A percentile compares a stretch with the other conserved stretches of the same genome.
phyloP scores from a whole-genome alignment of 30 jellyfish, hydroid and myxozoan species.

The Catostylus mosaicus region DNA sequence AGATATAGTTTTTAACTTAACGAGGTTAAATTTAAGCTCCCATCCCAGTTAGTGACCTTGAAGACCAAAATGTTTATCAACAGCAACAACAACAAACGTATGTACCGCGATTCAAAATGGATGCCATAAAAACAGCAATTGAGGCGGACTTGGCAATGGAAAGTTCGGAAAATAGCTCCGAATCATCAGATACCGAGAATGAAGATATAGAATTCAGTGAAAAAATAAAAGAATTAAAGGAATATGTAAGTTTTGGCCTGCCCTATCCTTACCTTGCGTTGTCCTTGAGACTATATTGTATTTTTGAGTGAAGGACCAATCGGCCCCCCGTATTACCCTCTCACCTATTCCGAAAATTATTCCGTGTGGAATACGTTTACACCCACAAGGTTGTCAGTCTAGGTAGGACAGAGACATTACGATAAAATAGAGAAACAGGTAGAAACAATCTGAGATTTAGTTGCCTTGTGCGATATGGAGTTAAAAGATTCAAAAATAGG shows the following conservation, averaged over 20 bases:
- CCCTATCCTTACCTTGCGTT: background rate
- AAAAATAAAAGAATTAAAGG: background rate
- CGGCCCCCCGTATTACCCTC: too few species aligned
- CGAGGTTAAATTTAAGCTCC: too few species aligned
- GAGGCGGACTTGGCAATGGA: background rate
- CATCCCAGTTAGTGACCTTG: background rate
- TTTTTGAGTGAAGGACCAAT: too few species aligned
- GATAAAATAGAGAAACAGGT: too few species aligned
- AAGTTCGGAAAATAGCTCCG: background rate
- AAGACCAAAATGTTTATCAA: background rate
- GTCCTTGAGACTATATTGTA: background rate
- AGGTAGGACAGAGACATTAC: too few species aligned
- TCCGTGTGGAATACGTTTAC: too few species aligned
- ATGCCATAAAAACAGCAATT: background rate
- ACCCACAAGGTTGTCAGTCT: too few species aligned
- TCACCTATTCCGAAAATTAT: too few species aligned
- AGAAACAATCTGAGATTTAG: too few species aligned
- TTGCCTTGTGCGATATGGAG: too few species aligned
- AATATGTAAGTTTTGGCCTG: background rate
- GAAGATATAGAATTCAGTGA: background rate
- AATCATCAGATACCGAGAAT: background rate
- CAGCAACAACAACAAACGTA: background rate
- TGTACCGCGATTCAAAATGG: background rate
- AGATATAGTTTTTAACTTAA: too few species aligned
- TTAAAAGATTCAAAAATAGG: too few species aligned